These are phyloP conservation scores for Orbicella faveolata DNA, from an alignment of 64 coral and sea anemone genomes.

Conservation along the genomic window DNA sequence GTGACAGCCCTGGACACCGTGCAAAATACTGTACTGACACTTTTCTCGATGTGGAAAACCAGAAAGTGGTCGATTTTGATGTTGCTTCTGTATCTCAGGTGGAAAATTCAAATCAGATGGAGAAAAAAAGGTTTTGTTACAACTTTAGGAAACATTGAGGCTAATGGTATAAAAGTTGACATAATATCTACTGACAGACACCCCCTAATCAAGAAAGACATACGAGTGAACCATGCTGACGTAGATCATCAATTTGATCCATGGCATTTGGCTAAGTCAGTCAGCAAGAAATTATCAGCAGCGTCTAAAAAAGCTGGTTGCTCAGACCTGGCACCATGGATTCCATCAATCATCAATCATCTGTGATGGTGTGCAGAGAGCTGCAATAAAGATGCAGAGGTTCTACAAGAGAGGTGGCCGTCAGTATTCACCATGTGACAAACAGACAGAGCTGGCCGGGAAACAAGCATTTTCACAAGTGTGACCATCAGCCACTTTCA, in stretches of 20 bases:
- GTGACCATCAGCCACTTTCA: conserved; percentile 22
- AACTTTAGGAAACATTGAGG: conserved; percentile 26
- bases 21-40: conserved; percentile 51
- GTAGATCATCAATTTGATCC: conserved; percentile 54
- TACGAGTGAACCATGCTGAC: conserved; percentile 32
- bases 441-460: conserved; percentile 48
- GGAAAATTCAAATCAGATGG: conserved; percentile 54
- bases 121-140: conserved; percentile 50
- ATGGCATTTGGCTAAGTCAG: conserved; percentile 59
- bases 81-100: conserved; percentile 36
- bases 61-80: conserved; percentile 53
- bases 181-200: conserved; percentile 49
- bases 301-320: conserved; percentile 39
- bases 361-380: conserved; percentile 51
- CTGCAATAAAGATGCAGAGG: conserved; percentile 19
- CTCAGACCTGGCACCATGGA: conserved; percentile 31
- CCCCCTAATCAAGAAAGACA: conserved; percentile 46
- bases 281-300: conserved; percentile 55
- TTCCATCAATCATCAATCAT: conserved; percentile 38
- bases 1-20: conserved; percentile 34
- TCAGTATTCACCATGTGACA: conserved; percentile 51
- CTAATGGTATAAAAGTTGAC: background rate
- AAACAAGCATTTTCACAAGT: conserved; percentile 28
- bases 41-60: conserved; percentile 27
- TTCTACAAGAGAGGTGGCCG: conserved; percentile 31